These are phyloP conservation scores for Ruditapes philippinarum DNA, from an alignment of 1,140 invertebrate species.

Conservation along the genomic window DNA sequence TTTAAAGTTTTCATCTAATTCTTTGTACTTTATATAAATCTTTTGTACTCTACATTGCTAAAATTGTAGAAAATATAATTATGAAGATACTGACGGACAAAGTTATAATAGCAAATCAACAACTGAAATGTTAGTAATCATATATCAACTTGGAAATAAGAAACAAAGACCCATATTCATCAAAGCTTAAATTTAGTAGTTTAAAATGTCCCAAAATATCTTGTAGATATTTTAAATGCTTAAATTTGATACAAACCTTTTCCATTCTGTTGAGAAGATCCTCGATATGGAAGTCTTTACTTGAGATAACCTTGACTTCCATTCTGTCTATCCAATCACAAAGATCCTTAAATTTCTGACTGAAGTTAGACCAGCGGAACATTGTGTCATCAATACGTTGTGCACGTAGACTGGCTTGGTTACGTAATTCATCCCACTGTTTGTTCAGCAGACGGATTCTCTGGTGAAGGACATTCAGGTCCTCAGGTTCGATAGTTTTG, in stretches of 20 bases:
- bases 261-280: slow-evolving; percentile 83
- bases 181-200: too few relatives aligned
- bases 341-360: slow-evolving; percentile 72
- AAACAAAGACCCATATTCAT: too few relatives aligned
- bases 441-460: slow-evolving; percentile 91
- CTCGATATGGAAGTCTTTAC: slow-evolving; percentile 82
- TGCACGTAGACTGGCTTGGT: slow-evolving; percentile 76
- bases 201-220: too few relatives aligned
- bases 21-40: too few relatives aligned
- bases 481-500: slow-evolving; percentile 94
- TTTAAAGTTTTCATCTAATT: too few relatives aligned
- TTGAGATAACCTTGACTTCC: slow-evolving; percentile 79
- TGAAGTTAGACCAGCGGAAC: slow-evolving; percentile 80
- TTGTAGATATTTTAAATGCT: too few relatives aligned
- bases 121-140: too few relatives aligned
- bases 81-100: too few relatives aligned
- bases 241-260: slow-evolving; percentile 80
- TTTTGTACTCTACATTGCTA: too few relatives aligned
- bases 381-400: slow-evolving; percentile 79
- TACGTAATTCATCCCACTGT: slow-evolving; percentile 85
- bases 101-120: too few relatives aligned
- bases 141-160: too few relatives aligned
- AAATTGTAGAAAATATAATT: too few relatives aligned
- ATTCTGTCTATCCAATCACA: slow-evolving; percentile 82
- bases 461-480: slow-evolving; percentile 92